Conservation (phyloP, 2,113 vertebrate species). For the Merops nubicus region DNA sequence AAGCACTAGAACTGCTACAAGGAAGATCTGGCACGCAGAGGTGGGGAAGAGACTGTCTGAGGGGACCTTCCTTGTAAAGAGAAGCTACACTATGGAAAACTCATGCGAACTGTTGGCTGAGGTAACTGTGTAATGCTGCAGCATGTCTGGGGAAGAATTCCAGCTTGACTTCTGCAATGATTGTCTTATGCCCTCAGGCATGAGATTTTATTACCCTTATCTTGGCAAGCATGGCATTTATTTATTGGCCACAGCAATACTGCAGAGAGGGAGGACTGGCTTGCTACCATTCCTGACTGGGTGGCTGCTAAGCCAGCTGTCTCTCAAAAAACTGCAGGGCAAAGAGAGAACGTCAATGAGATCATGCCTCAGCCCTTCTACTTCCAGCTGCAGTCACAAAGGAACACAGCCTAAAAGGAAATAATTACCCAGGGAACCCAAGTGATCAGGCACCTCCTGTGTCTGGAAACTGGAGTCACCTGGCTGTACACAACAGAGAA, state of each 20-base stretch:
- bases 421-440: not conserved
- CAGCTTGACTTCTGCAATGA: slow-evolving; percentile 9
- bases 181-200: not conserved
- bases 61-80: not conserved
- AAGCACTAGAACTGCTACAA: not conserved
- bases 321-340: not conserved
- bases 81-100: not conserved
- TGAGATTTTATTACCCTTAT: slow-evolving; percentile 23
- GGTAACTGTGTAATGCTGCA: not conserved
- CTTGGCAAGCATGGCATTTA: not conserved
- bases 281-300: not conserved
- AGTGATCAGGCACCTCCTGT: not conserved
- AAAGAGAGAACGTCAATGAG: not conserved
- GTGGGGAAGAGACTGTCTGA: not conserved
- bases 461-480: not conserved
- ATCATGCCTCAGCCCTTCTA: not conserved
- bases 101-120: not conserved
- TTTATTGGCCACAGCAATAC: not conserved
- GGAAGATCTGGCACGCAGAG: not conserved
- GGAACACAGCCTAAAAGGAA: not conserved
- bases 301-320: not conserved
- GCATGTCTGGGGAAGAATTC: slow-evolving; percentile 6
- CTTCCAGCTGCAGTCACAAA: not conserved
- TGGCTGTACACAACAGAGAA: not conserved
- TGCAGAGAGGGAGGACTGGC: not conserved